These are phyloP conservation scores for Engystomops pustulosus DNA, from an alignment of 2,113 vertebrate genomes.

Conservation along the genomic window DNA sequence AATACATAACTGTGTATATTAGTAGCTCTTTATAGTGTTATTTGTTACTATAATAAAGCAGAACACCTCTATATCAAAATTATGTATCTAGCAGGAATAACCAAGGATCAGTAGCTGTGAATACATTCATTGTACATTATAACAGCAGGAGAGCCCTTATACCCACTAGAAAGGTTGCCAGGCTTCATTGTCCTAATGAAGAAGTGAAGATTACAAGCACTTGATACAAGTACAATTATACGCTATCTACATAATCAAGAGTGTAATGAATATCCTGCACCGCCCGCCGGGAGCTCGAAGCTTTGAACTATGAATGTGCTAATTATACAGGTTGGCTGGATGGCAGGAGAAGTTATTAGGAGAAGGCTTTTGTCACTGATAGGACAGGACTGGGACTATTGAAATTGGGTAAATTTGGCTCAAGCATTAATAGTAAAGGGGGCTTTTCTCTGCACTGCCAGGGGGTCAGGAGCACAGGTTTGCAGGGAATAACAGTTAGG, in stretches of 20 bases:
- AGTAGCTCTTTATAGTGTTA: neutral
- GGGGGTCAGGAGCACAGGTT: no score
- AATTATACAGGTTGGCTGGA: neutral
- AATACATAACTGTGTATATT: no score
- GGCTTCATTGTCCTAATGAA: conserved; percentile 35
- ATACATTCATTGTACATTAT: neutral
- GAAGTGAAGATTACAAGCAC: conserved; percentile 16
- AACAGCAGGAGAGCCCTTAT: neutral
- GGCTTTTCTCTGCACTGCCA: no score
- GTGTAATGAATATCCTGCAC: conserved; percentile 25
- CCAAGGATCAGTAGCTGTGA: neutral
- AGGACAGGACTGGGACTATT: no score
- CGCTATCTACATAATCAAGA: conserved; percentile 40
- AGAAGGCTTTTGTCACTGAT: no score
- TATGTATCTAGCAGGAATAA: neutral
- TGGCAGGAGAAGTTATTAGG: neutral
- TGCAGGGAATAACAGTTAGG: no score
- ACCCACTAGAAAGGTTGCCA: neutral
- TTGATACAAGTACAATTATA: conserved; percentile 51
- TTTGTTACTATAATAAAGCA: neutral
- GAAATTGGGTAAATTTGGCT: no score
- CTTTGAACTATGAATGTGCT: conserved; percentile 31
- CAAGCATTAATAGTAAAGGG: no score
- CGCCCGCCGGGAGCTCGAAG: neutral
- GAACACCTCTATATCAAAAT: no score